A percentile compares a stretch with the other conserved stretches of the same genome.
Conservation (phyloP, 2,797 vertebrate species). For the Pagetopsis macropterus region DNA sequence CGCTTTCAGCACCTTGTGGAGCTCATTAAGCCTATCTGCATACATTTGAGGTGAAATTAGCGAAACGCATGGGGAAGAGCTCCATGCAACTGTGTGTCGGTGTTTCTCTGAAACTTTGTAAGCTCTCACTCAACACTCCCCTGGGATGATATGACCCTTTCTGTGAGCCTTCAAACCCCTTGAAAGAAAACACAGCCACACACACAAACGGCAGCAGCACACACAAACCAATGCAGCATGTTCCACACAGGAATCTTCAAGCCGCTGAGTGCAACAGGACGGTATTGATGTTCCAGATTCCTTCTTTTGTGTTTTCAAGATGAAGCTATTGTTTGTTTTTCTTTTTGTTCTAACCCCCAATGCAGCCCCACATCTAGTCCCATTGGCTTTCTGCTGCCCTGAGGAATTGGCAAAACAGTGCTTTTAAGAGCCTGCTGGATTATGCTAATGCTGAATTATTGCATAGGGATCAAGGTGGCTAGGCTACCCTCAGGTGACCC, state of each 20-base stretch:
- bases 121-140: conserved; percentile 53
- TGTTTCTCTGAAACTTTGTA: conserved; percentile 53
- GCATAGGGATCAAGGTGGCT: conserved; percentile 47
- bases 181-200: conserved; percentile 56
- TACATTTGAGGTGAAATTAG: conserved; percentile 21
- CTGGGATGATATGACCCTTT: conserved; percentile 48
- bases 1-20: conserved; percentile 67
- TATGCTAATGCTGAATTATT: conserved; percentile 56
- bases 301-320: conserved; percentile 57
- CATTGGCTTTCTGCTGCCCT: conserved; percentile 39
- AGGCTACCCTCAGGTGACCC: conserved; percentile 17
- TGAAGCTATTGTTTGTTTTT: conserved; percentile 64
- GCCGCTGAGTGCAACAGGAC: conserved; percentile 39
- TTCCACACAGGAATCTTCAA: conserved; percentile 51
- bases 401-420: conserved; percentile 34
- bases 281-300: conserved; percentile 53
- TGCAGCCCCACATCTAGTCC: conserved; percentile 28
- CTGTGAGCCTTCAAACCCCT: conserved; percentile 47
- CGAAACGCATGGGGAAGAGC: conserved; percentile 41
- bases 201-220: conserved; percentile 23
- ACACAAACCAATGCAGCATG: conserved; percentile 36
- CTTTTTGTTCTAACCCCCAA: conserved; percentile 46
- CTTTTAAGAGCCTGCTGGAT: conserved; percentile 47
- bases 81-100: conserved; percentile 44
- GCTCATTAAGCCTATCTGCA: conserved; percentile 62